Evolutionary conservation across 2,888 invertebrate species (phyloP).

Genomic region (Latrodectus elegans): DNA sequence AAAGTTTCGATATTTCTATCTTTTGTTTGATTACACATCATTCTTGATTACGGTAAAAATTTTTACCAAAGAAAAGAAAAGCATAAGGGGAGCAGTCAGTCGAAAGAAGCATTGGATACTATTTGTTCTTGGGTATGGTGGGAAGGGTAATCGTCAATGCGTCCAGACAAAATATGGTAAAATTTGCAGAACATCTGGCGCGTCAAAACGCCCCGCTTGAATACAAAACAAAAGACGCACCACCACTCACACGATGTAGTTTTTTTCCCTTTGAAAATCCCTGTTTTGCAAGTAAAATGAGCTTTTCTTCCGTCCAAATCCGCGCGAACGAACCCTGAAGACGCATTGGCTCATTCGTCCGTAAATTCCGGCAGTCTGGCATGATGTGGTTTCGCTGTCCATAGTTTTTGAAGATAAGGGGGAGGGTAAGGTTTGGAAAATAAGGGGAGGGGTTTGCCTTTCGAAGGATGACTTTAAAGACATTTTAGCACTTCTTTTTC

Average conservation of each 20-base stretch:
- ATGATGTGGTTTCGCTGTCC: constrained; percentile 46
- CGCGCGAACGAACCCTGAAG: constrained; percentile 49
- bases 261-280: constrained; percentile 37
- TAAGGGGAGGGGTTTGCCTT: not conserved
- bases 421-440: not conserved
- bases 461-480: constrained; percentile 42
- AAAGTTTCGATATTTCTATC: not conserved
- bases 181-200: constrained; percentile 57
- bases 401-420: constrained; percentile 15
- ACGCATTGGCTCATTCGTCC: constrained; percentile 39
- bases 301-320: constrained; percentile 54
- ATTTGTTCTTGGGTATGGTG: not conserved
- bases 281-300: constrained; percentile 60
- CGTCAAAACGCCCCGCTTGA: constrained; percentile 49
- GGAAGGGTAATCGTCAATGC: constrained; percentile 38
- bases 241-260: not conserved
- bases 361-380: constrained; percentile 39
- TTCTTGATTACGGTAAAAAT: not conserved
- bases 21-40: not conserved
- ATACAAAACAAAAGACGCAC: constrained; percentile 52
- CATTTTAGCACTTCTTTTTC: not conserved
- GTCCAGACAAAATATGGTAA: constrained; percentile 55
- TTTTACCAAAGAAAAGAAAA: not conserved
- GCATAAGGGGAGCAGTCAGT: constrained; percentile 21
- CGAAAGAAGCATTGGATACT: not conserved